Evolutionary conservation across 2,888 invertebrate species (phyloP).

Genomic region (Cyrtodaria siliqua): DNA sequence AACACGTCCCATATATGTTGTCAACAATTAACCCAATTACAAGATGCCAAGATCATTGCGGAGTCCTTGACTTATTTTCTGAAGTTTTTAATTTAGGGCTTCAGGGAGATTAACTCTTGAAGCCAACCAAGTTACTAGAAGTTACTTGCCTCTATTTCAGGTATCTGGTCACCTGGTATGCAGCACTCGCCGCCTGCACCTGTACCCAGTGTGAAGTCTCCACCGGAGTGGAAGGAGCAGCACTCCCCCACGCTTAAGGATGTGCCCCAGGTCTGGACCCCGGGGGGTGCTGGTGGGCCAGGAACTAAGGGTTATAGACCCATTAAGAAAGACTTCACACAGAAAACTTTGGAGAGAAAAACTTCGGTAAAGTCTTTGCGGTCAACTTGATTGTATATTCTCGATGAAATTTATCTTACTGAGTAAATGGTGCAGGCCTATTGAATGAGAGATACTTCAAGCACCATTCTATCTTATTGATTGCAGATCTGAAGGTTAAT

Average conservation of each 20-base stretch:
- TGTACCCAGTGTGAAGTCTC: constrained; percentile 16
- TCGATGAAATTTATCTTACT: too few relatives aligned
- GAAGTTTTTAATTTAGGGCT: too few relatives aligned
- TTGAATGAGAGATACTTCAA: too few relatives aligned
- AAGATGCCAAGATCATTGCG: too few relatives aligned
- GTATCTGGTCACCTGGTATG: constrained; percentile 61
- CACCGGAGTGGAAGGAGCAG: constrained; percentile 4
- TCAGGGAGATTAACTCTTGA: too few relatives aligned
- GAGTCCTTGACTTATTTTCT: too few relatives aligned
- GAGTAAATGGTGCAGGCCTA: too few relatives aligned
- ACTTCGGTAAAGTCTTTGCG: constrained; percentile 14
- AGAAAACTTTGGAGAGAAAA: constrained; percentile 28
- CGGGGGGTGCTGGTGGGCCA: constrained; percentile 59
- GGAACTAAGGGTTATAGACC: constrained; percentile 77
- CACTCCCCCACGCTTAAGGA: constrained; percentile 61
- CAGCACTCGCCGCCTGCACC: constrained; percentile 48
- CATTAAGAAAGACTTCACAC: constrained; percentile 70
- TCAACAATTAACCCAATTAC: too few relatives aligned
- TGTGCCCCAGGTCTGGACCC: constrained; percentile 76
- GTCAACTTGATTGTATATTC: neutral
- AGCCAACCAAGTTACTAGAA: too few relatives aligned
- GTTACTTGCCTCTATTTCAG: constrained; percentile 16
- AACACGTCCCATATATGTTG: too few relatives aligned
- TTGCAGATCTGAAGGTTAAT: too few relatives aligned
- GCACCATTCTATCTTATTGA: too few relatives aligned